Conservation (phyloP, 2,113 vertebrate species). For the Litocranius walleri region DNA sequence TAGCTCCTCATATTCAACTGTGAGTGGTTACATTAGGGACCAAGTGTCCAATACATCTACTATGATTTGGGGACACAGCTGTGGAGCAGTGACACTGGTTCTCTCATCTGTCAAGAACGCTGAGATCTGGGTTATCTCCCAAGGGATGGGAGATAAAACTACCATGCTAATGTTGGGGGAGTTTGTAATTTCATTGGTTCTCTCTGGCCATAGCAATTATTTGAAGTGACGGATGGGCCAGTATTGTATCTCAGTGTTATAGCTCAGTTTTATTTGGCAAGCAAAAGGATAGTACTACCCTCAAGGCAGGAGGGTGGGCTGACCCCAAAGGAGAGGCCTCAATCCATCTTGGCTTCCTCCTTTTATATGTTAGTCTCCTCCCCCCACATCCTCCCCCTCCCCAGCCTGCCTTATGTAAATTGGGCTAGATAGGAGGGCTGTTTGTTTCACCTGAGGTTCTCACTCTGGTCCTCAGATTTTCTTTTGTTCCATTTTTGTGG, state of each 20-base stretch:
- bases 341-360: accelerated
- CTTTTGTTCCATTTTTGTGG: background rate
- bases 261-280: background rate
- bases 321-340: background rate
- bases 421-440: background rate
- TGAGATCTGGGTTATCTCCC: background rate
- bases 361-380: background rate
- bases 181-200: background rate
- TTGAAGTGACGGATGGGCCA: background rate
- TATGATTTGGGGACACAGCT: background rate
- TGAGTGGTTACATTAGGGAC: background rate
- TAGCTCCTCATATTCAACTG: background rate
- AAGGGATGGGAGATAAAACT: background rate
- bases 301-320: background rate
- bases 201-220: background rate
- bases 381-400: accelerated
- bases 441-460: background rate
- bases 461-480: background rate
- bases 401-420: background rate
- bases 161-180: background rate
- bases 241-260: background rate
- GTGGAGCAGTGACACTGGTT: background rate
- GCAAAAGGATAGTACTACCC: background rate
- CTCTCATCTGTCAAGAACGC: background rate
- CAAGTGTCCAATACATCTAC: background rate